Base-by-base conservation (phyloP, 1,140 invertebrate genomes). In the Mesaphorura yosii region DNA sequence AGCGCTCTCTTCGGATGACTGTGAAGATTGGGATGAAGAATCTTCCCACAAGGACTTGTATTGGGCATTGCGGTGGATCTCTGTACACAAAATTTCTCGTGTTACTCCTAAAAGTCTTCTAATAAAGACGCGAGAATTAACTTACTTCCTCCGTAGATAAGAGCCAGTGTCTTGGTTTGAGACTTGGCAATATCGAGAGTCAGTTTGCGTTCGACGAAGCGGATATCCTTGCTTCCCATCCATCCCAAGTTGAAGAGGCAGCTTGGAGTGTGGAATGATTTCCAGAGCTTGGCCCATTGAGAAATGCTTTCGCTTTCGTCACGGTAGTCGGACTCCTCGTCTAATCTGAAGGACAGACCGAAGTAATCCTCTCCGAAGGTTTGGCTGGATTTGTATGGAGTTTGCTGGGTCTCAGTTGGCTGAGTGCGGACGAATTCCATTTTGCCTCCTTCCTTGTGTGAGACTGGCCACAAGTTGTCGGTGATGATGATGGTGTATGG, bases 401-500 rank as follows among this genome's bases (percentile, higher is more conserved):
- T n/a, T 25, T 40, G 17, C 1, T 37, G 15, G 22, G 34, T 39
- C n/a, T n/a, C n/a, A n/a, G n/a, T n/a, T n/a, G n/a, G n/a, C n/a
- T n/a, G n/a, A 29, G 49, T 41, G 22, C 48, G 50, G 31, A 58
- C 55, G 38, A 63, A 44, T 27, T 57, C 42, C 57, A 63, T 59
- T 44, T 63, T 52, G 28, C 57, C 61, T 40, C 61, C 61, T 31
- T 58, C 27, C 25, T 22, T 52, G 37, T 57, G 55, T n/a, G 51
- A 20, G 20, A 52, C 48, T 29, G 61, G 61, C 47, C 54, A 63
- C 34, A 63, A 45, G 25, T 59, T 55, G 28, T 63, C 61, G 20
- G 48, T 54, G 41, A 59, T 49, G 49, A 63, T 55, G 19, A 51
- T 51, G 22, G 58, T 57, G 55, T 63, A 63, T 51, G 61, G 61